phyloP scores from a whole-genome alignment of 2,113 vertebrate species.

The Platichthys stellatus region DNA sequence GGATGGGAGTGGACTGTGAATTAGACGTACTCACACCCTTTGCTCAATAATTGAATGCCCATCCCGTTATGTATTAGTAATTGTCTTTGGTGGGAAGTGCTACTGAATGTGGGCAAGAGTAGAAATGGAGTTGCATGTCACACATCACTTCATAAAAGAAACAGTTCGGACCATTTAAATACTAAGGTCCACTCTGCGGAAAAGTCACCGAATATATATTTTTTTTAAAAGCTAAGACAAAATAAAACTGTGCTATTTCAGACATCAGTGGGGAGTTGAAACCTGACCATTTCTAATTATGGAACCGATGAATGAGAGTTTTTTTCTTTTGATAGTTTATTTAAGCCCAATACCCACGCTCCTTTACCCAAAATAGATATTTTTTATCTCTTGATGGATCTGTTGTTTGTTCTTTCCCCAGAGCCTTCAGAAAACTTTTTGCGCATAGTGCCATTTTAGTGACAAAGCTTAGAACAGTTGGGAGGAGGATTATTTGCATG shows the following conservation, averaged over 20 bases:
- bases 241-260: constrained; percentile 28
- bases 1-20: constrained; percentile 28
- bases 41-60: constrained; percentile 42
- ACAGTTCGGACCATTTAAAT: not conserved
- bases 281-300: constrained; percentile 48
- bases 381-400: constrained; percentile 39
- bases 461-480: constrained; percentile 34
- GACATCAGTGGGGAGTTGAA: constrained; percentile 18
- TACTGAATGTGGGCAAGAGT: not conserved
- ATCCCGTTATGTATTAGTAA: not conserved
- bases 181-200: constrained; percentile 7
- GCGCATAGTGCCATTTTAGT: constrained; percentile 18
- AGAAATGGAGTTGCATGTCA: constrained; percentile 32
- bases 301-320: constrained; percentile 4
- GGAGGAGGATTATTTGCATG: constrained; percentile 28
- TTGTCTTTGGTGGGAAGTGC: constrained; percentile 41
- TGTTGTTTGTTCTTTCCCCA: constrained; percentile 28
- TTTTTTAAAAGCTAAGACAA: constrained; percentile 7
- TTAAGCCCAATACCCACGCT: constrained; percentile 39
- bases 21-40: not conserved
- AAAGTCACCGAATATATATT: not conserved
- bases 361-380: constrained; percentile 62
- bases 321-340: constrained; percentile 43
- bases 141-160: constrained; percentile 30
- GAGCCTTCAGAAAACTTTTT: constrained; percentile 28